phyloP scores from a whole-genome alignment of 2,113 vertebrate species.

The Delphinus delphis region DNA sequence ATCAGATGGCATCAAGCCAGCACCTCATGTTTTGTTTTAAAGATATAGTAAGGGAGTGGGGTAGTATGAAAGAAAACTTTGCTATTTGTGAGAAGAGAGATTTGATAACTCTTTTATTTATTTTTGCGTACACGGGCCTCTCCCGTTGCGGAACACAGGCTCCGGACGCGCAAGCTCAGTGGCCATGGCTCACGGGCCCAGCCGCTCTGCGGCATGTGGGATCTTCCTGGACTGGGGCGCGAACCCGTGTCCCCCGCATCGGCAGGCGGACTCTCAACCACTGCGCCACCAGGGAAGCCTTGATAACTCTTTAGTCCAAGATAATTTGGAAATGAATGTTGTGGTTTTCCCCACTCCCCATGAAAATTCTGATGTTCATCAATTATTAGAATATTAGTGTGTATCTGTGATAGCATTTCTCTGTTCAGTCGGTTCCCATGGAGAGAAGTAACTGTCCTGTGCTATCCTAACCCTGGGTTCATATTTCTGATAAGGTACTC shows the following conservation, averaged over 20 bases:
- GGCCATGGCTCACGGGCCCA: too few species aligned
- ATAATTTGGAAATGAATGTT: conserved; percentile 15
- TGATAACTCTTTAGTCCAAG: neutral
- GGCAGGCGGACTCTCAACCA: too few species aligned
- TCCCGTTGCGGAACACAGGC: too few species aligned
- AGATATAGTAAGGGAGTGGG: neutral
- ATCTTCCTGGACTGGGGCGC: too few species aligned
- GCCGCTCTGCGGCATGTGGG: too few species aligned
- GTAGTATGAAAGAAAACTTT: neutral
- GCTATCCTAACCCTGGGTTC: conserved; percentile 13
- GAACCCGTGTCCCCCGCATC: too few species aligned
- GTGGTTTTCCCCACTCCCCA: neutral
- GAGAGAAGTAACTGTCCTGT: neutral
- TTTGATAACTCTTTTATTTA: neutral
- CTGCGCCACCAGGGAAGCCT: too few species aligned
- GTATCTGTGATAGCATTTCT: neutral
- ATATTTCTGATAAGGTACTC: neutral
- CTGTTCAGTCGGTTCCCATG: neutral
- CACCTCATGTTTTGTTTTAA: neutral
- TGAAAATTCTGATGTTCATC: conserved; percentile 26
- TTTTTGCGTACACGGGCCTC: too few species aligned
- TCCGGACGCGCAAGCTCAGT: too few species aligned
- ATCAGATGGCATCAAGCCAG: conserved; percentile 42
- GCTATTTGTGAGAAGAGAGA: neutral
- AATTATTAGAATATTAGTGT: conserved; percentile 31